Percentiles rank a stretch among this genome's conserved stretches.
These are phyloP conservation scores for Crocuta crocuta DNA, from an alignment of 2,113 vertebrate genomes.

Conservation along the genomic window DNA sequence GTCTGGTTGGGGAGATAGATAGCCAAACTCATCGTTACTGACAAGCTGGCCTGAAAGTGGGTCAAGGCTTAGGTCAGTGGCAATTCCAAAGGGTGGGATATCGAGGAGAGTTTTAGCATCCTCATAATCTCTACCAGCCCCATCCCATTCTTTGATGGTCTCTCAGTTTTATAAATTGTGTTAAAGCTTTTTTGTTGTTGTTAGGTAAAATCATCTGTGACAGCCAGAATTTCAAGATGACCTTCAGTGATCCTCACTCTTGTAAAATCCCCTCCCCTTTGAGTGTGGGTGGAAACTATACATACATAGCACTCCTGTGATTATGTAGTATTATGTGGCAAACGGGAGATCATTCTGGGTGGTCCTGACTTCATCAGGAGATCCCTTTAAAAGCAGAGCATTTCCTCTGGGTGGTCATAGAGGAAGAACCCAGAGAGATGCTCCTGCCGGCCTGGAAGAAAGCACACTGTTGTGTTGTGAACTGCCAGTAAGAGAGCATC, in stretches of 20 bases:
- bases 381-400: neutral
- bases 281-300: neutral
- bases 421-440: neutral
- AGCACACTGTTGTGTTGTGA: neutral
- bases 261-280: neutral
- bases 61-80: neutral
- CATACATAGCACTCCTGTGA: neutral
- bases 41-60: neutral
- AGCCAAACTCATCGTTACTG: neutral
- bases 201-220: neutral
- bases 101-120: neutral
- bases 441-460: neutral
- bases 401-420: neutral
- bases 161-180: neutral
- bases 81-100: neutral
- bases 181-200: neutral
- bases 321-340: neutral
- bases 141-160: neutral
- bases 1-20: neutral
- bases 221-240: neutral
- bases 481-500: neutral
- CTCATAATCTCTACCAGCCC: neutral
- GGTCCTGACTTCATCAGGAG: neutral
- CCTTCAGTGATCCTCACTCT: neutral
- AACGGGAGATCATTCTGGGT: neutral